Base-by-base conservation (phyloP, 53 echinoderm and acorn worm species). In the Arbacia lixula region DNA sequence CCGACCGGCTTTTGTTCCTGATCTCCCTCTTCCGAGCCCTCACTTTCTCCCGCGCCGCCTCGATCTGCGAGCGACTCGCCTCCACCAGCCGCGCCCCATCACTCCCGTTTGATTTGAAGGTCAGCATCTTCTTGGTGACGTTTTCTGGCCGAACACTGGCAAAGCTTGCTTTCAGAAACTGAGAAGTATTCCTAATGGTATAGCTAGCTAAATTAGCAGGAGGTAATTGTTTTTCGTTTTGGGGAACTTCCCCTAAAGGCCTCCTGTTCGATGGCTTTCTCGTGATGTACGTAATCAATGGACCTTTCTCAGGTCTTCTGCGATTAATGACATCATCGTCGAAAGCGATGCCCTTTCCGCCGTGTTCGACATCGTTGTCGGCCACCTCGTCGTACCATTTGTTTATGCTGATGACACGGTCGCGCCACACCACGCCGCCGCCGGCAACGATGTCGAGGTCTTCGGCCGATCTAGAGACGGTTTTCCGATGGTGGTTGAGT, bases 251-350 rank as follows among this genome's bases (percentile, higher is more conserved):
- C 1, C 75, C 75, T 3, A 75, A 35, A 32, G 75, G 75, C n/a
- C 75, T 31, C 14, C 75, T 75, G 53, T 75, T 75, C 20, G 75
- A 75, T 53, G 75, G 75, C 53, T 75, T 75, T 12, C 75, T 52
- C 10, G 75, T 75, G 52, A 75, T 75, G 75, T 75, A 75, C 3
- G 75, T 75, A 5, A 75, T 75, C 54, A 75, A 54, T 6, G 34
- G 52, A 2, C 53, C 55, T 36, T 20, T 20, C 4, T 75, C 36
- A 6, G 52, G 33, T 10, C 19, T 16, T 2, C 36, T 33, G 1
- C 8, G n/a, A 2, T 29, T 43, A 1, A 3, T 33, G 19, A 32
- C 75, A 20, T 75, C 75, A 26, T 28, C 46, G 29, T 32, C 55
- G 35, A 75, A 75, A 6, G 52, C 33, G 20, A 54, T 52, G 4